A percentile compares a stretch with the other conserved stretches of the same genome.
Evolutionary conservation across 2,113 vertebrate species (phyloP).

Genomic region (Oncorhynchus mykiss): DNA sequence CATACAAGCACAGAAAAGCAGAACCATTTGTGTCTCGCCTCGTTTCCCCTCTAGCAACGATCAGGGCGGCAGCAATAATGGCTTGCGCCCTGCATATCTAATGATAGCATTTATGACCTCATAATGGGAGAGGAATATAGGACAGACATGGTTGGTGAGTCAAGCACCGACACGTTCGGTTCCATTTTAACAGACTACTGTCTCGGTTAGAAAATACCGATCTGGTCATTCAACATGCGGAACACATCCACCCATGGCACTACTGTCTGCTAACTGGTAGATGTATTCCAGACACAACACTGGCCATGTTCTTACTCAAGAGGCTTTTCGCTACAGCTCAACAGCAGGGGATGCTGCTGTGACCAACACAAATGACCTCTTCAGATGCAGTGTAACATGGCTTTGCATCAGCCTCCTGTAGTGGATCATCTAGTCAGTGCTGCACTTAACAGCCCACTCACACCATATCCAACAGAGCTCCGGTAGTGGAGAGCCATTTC

Average conservation of each 20-base stretch:
- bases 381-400: background rate
- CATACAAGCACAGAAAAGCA: conserved; percentile 27
- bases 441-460: conserved; percentile 3
- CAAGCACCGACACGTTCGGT: background rate
- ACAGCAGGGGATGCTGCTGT: background rate
- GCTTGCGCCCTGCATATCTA: conserved; percentile 29
- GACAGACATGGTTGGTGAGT: background rate
- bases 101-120: conserved; percentile 23
- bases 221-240: background rate
- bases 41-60: conserved; percentile 44
- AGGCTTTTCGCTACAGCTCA: background rate
- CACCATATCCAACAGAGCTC: background rate
- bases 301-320: background rate
- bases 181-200: background rate
- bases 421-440: background rate
- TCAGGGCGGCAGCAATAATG: conserved; percentile 30
- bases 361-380: background rate
- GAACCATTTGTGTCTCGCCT: conserved; percentile 44
- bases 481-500: background rate
- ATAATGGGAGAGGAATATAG: conserved; percentile 7
- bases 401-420: background rate
- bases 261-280: background rate
- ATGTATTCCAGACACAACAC: background rate
- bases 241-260: background rate
- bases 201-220: too few species aligned